Evolutionary conservation across 2,888 invertebrate genomes (phyloP).

Genomic region (Diadegma fenestrale): DNA sequence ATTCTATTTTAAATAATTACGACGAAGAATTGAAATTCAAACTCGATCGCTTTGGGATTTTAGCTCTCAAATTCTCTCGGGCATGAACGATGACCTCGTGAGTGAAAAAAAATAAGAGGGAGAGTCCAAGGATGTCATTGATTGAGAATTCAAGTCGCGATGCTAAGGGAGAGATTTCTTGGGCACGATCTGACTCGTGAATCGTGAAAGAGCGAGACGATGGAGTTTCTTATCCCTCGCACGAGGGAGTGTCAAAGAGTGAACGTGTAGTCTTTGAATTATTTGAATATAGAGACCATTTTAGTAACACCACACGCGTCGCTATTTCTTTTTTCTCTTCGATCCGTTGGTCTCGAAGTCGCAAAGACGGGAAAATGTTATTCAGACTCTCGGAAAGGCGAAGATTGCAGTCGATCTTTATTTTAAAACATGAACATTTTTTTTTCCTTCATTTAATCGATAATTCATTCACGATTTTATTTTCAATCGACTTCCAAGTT

Average conservation of each 20-base stretch:
- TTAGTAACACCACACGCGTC: constrained; percentile 61
- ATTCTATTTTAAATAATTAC: too few relatives aligned
- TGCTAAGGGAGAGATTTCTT: constrained; percentile 38
- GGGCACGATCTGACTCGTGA: constrained; percentile 55
- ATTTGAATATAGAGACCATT: constrained; percentile 47
- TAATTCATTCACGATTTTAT: not conserved
- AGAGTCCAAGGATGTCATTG: constrained; percentile 62
- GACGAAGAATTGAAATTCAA: not conserved
- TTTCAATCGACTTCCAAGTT: not conserved
- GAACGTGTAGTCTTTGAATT: constrained; percentile 12
- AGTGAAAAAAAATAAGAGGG: not conserved
- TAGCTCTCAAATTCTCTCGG: not conserved
- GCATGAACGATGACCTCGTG: constrained; percentile 56
- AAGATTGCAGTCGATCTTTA: too few relatives aligned
- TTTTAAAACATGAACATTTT: not conserved
- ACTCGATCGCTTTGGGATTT: not conserved
- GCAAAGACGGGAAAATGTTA: not conserved
- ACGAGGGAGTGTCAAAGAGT: constrained; percentile 13
- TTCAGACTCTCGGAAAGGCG: not conserved
- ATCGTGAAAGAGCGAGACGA: constrained; percentile 44
- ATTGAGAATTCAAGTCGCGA: constrained; percentile 65
- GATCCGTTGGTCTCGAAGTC: constrained; percentile 51
- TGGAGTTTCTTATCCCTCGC: constrained; percentile 18
- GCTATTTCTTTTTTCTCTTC: constrained; percentile 38
- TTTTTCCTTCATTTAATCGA: not conserved